These are phyloP conservation scores for Hyla sarda DNA, from an alignment of 2,113 vertebrate genomes.

Conservation along the genomic window DNA sequence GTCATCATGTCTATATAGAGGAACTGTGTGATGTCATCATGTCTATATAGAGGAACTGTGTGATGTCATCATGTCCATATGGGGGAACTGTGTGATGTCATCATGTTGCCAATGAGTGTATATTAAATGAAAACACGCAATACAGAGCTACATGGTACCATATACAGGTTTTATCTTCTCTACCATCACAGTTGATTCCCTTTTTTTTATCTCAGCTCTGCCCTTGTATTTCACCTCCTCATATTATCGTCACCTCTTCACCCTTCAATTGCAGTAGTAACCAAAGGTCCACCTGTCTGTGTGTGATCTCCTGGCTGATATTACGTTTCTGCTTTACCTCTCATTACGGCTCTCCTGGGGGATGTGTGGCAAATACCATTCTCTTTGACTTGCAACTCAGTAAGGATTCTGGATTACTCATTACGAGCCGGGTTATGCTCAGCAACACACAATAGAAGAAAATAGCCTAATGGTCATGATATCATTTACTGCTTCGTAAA, in stretches of 20 bases:
- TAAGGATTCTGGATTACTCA: background rate
- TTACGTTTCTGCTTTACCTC: background rate
- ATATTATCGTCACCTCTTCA: constrained; percentile 4
- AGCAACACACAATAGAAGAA: background rate
- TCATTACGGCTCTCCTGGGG: background rate
- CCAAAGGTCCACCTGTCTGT: background rate
- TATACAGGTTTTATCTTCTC: background rate
- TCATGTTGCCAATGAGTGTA: too few species aligned
- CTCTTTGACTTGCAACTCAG: background rate
- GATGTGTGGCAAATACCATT: background rate
- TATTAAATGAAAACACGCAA: too few species aligned
- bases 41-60: too few species aligned
- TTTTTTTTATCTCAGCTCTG: background rate
- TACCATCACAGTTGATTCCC: too few species aligned
- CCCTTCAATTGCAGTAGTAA: background rate
- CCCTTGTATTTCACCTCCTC: background rate
- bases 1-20: too few species aligned
- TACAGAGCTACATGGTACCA: too few species aligned
- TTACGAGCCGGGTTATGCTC: background rate
- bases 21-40: too few species aligned
- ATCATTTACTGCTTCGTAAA: background rate
- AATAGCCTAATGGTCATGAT: background rate
- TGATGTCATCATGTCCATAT: too few species aligned
- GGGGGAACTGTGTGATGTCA: too few species aligned
- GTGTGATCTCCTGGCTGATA: background rate